Evolutionary conservation across 2,797 vertebrate genomes (phyloP), one percentile per base, ranked within the genome.

Genomic region (Amniataba percoides): DNA sequence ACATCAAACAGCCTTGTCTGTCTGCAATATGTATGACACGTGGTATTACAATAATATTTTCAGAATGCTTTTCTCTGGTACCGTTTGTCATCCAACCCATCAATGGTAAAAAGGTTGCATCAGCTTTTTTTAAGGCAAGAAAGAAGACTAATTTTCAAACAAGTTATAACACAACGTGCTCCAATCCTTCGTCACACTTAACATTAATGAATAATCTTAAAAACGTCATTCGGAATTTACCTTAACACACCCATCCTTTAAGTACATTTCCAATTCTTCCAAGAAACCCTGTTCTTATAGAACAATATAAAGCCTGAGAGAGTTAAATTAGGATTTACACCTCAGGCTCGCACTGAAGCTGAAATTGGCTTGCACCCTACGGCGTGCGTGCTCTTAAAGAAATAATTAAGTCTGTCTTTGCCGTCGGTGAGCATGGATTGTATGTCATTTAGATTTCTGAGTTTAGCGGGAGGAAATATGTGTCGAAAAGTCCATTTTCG

Each of bases 191-290:
- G 21, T 9, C 8, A 43, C 67, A 27, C 43, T 27, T 43, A 42
- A 76, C 49, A 72, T 46, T 55, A 9, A 40, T 68, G 12, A 52
- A 68, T 40, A 61, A 60, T 12, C 14, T 15, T n/a, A 45, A 27
- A n/a, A 48, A 48, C 19, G 15, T 31, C 11, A 64, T 15, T 27
- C 59, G 23, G 23, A 31, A 42, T 27, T 45, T 11, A 42, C 34
- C 31, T 58, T 39, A 40, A 39, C 12, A 80, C 27, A 39, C 19
- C 15, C 49, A 18, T 31, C 13, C 15, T 51, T 43, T 18, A 56
- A 39, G n/a, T n/a, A 15, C 39, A 21, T 36, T 12, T 42, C 0
- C 27, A 45, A 23, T 14, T 40, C 1, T 51, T 49, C 18, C 15
- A 14, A 36, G 8, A 36, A 36, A 3, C 13, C 14, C 14, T 61